A percentile compares a stretch with the other conserved stretches of the same genome.
phyloP scores from a whole-genome alignment of 2,888 invertebrate species.

The Tortricodes alternella region DNA sequence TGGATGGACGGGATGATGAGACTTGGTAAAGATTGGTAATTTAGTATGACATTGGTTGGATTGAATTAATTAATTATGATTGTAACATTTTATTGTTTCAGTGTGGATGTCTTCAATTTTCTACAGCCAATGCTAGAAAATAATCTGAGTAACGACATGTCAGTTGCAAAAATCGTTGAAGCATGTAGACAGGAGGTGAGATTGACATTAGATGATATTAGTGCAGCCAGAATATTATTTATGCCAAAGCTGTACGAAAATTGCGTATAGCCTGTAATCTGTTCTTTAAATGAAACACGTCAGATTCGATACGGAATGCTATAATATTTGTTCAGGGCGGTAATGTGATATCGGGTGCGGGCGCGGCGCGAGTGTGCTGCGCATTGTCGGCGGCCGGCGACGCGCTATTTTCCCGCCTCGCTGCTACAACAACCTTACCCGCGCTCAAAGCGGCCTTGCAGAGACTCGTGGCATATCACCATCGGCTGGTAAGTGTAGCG shows the following conservation, averaged over 20 bases:
- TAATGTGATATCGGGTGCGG: slow-evolving; percentile 86
- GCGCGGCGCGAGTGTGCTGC: slow-evolving; percentile 94
- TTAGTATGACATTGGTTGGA: neutral
- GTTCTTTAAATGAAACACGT: too few species aligned
- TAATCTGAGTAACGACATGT: slow-evolving; percentile 83
- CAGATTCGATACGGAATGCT: too few species aligned
- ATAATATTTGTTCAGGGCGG: slow-evolving; percentile 61
- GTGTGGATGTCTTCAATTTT: slow-evolving; percentile 93
- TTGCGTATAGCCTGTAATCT: too few species aligned
- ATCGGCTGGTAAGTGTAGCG: slow-evolving; percentile 84
- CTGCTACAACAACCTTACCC: slow-evolving; percentile 92
- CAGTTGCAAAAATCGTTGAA: slow-evolving; percentile 87
- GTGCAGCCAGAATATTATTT: too few species aligned
- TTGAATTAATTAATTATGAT: neutral
- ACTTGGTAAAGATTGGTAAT: slow-evolving; percentile 88
- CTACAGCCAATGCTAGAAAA: slow-evolving; percentile 87
- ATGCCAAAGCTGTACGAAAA: too few species aligned
- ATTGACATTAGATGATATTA: neutral
- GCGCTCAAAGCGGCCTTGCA: slow-evolving; percentile 92
- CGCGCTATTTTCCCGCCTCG: slow-evolving; percentile 94
- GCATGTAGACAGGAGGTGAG: slow-evolving; percentile 79
- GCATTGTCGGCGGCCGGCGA: slow-evolving; percentile 95
- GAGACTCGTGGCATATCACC: slow-evolving; percentile 93
- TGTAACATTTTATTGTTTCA: slow-evolving; percentile 54
- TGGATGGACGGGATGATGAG: slow-evolving; percentile 85